A percentile compares a stretch with the other conserved stretches of the same genome.
Evolutionary conservation across 2,888 invertebrate genomes (phyloP).

Genomic region (Iphiclides podalirius): DNA sequence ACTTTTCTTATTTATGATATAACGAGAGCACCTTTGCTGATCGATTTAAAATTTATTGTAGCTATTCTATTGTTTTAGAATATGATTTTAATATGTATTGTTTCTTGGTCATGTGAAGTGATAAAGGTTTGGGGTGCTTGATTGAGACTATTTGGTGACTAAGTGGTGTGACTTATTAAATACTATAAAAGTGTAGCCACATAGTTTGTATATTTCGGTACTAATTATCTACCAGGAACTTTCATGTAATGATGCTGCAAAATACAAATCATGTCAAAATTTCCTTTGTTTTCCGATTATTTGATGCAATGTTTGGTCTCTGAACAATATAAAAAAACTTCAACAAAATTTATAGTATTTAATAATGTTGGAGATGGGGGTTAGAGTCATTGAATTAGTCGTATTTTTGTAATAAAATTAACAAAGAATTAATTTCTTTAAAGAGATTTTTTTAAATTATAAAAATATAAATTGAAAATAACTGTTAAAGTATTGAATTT

Average conservation of each 20-base stretch:
- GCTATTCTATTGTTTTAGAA: slow-evolving; percentile 23
- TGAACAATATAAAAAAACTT: too few relatives aligned
- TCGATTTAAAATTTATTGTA: slow-evolving; percentile 20
- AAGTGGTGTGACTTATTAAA: slow-evolving; percentile 4
- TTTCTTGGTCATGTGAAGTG: slow-evolving; percentile 7
- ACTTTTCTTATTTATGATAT: slow-evolving; percentile 12
- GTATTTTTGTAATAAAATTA: slow-evolving; percentile 1
- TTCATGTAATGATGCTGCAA: too few relatives aligned
- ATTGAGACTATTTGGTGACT: slow-evolving; percentile 4
- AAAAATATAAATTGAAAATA: not conserved
- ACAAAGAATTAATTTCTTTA: not conserved
- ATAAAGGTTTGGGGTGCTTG: slow-evolving; percentile 15
- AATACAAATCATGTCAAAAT: too few relatives aligned
- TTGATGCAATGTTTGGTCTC: too few relatives aligned
- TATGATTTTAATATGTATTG: slow-evolving; percentile 12
- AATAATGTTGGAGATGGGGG: slow-evolving; percentile 2
- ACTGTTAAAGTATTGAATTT: not conserved
- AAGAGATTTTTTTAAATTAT: not conserved
- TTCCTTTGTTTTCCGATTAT: too few relatives aligned
- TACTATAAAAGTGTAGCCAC: slow-evolving; percentile 7
- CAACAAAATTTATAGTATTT: slow-evolving; percentile 8
- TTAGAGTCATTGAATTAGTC: not conserved
- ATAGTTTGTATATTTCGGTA: not conserved
- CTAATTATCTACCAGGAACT: too few relatives aligned
- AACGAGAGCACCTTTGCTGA: slow-evolving; percentile 20